Evolutionary conservation across 2,113 vertebrate genomes (phyloP).

Genomic region (Cryptomyrus ogoouensis): DNA sequence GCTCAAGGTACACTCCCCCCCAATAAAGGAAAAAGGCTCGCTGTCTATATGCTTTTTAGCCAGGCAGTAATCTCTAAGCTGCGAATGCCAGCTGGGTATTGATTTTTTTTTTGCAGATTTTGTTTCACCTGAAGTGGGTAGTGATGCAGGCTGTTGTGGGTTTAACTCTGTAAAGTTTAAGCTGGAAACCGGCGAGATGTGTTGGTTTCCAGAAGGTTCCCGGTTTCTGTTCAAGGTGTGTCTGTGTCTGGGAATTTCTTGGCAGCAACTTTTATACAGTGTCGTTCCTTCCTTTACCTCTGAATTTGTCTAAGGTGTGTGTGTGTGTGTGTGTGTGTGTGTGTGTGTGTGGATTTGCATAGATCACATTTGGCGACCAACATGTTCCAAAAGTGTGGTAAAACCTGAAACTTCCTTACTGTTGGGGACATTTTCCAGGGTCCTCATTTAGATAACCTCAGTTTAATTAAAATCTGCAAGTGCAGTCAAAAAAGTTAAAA

Average conservation of each 20-base stretch:
- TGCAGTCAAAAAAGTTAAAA: too few species aligned
- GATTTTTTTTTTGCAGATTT: neutral
- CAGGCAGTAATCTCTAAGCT: neutral
- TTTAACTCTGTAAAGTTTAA: neutral
- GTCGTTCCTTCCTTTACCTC: neutral
- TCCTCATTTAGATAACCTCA: too few species aligned
- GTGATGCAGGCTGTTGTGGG: neutral
- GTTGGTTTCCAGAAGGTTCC: neutral
- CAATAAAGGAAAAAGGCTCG: neutral
- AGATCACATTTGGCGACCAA: too few species aligned
- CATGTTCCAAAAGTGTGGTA: too few species aligned
- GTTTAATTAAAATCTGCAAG: too few species aligned
- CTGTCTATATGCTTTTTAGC: neutral
- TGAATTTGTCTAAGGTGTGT: too few species aligned
- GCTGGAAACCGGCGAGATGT: neutral
- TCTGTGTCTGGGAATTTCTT: neutral
- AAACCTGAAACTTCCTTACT: too few species aligned
- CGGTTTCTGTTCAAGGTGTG: neutral
- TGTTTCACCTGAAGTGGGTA: neutral
- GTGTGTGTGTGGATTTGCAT: neutral
- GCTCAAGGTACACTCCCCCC: constrained; percentile 70
- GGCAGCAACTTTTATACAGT: neutral
- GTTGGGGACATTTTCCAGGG: too few species aligned
- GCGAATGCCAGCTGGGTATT: neutral
- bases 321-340: too few species aligned